Conservation (phyloP, 2,888 invertebrate genomes). For the Drosophila prolongata region DNA sequence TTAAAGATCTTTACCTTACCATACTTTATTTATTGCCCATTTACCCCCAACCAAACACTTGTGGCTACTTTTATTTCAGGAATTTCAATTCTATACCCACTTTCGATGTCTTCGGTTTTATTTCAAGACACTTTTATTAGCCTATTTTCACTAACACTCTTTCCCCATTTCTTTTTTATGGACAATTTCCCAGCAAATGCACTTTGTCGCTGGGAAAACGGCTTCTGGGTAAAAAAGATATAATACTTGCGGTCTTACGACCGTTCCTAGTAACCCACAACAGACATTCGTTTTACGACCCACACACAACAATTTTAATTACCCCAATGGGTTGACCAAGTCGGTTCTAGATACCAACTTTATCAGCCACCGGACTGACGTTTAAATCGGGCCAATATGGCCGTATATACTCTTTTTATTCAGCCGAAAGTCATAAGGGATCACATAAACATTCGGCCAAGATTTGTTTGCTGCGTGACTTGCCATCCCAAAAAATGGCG, state of each 20-base stretch:
- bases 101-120: slow-evolving; percentile 28
- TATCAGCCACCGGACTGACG: not conserved
- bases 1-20: too few relatives aligned
- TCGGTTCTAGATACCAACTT: slow-evolving; percentile 8
- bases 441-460: slow-evolving; percentile 37
- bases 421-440: slow-evolving; percentile 30
- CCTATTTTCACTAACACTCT: slow-evolving; percentile 25
- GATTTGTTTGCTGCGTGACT: slow-evolving; percentile 31
- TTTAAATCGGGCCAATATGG: not conserved
- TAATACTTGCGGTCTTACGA: slow-evolving; percentile 31
- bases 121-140: slow-evolving; percentile 35
- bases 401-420: slow-evolving; percentile 21
- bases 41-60: slow-evolving; percentile 20
- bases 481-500: slow-evolving; percentile 2
- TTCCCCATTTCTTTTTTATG: slow-evolving; percentile 14
- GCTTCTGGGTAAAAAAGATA: slow-evolving; percentile 40
- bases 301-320: slow-evolving; percentile 56
- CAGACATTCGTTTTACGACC: slow-evolving; percentile 48
- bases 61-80: slow-evolving; percentile 18
- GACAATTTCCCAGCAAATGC: slow-evolving; percentile 42
- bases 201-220: slow-evolving; percentile 18
- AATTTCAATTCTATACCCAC: slow-evolving; percentile 30
- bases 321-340: slow-evolving; percentile 36
- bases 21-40: not conserved
- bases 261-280: slow-evolving; percentile 50